Evolutionary conservation across 2,113 vertebrate species (phyloP).

Genomic region (Colistium nudipinnis): DNA sequence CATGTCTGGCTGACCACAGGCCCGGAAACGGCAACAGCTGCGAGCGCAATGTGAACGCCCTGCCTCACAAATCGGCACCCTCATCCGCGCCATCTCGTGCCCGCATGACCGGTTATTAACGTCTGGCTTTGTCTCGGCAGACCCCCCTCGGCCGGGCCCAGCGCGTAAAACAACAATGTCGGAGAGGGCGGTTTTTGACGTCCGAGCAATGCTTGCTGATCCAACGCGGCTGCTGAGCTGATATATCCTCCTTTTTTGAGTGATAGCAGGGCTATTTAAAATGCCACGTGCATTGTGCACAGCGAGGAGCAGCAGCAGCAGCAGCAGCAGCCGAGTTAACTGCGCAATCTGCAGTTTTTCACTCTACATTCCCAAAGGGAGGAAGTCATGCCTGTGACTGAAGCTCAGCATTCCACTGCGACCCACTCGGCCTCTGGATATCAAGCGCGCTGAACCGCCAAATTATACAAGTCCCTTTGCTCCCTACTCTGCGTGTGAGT

Average conservation of each 20-base stretch:
- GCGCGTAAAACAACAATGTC: constrained; percentile 25
- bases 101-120: constrained; percentile 17
- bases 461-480: constrained; percentile 41
- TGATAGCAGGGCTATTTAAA: constrained; percentile 9
- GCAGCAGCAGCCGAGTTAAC: too few species aligned
- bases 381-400: constrained; percentile 48
- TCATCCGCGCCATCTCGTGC: constrained; percentile 6
- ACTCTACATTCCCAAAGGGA: constrained; percentile 19
- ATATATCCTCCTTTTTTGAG: constrained; percentile 11
- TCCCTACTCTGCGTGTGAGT: constrained; percentile 31
- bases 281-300: constrained; percentile 13
- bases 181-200: constrained; percentile 5
- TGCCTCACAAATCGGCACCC: constrained; percentile 38
- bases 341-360: constrained; percentile 41
- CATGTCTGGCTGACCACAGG: constrained; percentile 43
- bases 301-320: not conserved
- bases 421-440: constrained; percentile 30
- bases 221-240: not conserved
- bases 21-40: constrained; percentile 55
- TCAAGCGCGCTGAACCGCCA: constrained; percentile 45
- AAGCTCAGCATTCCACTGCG: constrained; percentile 21
- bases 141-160: constrained; percentile 4
- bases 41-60: constrained; percentile 27
- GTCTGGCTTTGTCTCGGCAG: constrained; percentile 41
- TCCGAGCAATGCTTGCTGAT: constrained; percentile 8